These are phyloP conservation scores for Argentina silus DNA, from an alignment of 2,797 vertebrate genomes.

Conservation along the genomic window DNA sequence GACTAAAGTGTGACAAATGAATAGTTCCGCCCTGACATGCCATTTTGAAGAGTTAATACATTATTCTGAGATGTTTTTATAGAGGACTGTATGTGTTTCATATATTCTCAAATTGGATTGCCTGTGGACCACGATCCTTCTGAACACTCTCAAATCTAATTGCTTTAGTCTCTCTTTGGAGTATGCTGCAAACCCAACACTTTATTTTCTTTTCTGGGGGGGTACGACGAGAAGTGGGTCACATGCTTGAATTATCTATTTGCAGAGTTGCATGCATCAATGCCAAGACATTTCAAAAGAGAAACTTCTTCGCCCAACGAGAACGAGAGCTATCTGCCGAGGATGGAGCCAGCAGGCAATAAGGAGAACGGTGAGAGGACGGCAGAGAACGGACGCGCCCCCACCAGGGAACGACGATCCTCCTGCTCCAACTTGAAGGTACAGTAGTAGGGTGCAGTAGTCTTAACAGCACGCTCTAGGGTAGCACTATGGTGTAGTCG, in stretches of 20 bases:
- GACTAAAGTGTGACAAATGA: no score
- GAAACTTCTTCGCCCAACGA: conserved; percentile 62
- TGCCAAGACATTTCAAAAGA: conserved; percentile 68
- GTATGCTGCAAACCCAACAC: conserved; percentile 32
- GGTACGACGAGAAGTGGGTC: conserved; percentile 71
- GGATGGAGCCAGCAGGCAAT: conserved; percentile 63
- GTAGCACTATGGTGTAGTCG: no score
- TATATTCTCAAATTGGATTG: background rate
- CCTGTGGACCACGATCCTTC: background rate
- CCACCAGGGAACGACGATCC: conserved; percentile 32
- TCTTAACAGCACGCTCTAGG: no score
- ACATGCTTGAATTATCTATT: conserved; percentile 78
- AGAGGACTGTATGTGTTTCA: background rate
- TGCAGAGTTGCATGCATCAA: conserved; percentile 74
- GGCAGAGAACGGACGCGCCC: conserved; percentile 61
- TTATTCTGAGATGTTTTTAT: background rate
- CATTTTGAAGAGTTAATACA: background rate
- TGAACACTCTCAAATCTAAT: background rate
- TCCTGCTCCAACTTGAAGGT: conserved; percentile 70
- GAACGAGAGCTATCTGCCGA: conserved; percentile 52
- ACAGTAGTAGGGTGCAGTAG: conserved; percentile 4
- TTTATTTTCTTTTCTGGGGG: no score
- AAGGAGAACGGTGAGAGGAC: conserved; percentile 27
- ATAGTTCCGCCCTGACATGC: no score
- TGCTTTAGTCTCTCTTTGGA: background rate